A percentile compares a stretch with the other conserved stretches of the same genome.
Evolutionary conservation across 92 coral and sea anemone genomes (phyloP).

Genomic region (Palythoa caribaeorum): DNA sequence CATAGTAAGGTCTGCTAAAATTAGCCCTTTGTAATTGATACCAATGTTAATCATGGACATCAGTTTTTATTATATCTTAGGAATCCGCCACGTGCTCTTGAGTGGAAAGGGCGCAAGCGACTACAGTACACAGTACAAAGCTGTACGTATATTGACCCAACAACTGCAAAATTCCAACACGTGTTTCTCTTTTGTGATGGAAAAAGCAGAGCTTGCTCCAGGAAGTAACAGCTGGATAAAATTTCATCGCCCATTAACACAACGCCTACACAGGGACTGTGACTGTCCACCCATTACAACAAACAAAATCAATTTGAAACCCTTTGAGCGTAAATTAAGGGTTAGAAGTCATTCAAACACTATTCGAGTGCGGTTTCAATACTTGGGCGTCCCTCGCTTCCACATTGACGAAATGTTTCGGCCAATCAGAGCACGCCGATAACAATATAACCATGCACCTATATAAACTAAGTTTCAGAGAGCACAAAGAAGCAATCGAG

Average conservation of each 20-base stretch:
- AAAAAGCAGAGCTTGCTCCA: background rate
- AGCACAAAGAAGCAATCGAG: background rate
- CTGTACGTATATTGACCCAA: background rate
- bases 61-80: background rate
- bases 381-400: slow-evolving; percentile 18
- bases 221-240: slow-evolving; percentile 6
- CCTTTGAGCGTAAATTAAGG: background rate
- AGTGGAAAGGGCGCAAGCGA: background rate
- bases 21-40: too few relatives aligned
- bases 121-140: background rate
- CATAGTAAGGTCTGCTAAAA: too few relatives aligned
- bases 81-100: background rate
- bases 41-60: background rate
- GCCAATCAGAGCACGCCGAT: slow-evolving; percentile 22
- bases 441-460: background rate
- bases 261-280: background rate
- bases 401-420: background rate
- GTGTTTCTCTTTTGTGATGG: background rate
- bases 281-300: background rate
- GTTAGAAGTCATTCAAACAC: slow-evolving; percentile 16
- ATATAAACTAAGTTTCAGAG: background rate
- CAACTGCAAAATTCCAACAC: background rate
- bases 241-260: background rate
- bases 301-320: background rate
- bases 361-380: background rate